Percentiles rank a stretch among this genome's conserved stretches.
phyloP scores from a whole-genome alignment of 2,113 vertebrate species.

The Probosciger aterrimus region DNA sequence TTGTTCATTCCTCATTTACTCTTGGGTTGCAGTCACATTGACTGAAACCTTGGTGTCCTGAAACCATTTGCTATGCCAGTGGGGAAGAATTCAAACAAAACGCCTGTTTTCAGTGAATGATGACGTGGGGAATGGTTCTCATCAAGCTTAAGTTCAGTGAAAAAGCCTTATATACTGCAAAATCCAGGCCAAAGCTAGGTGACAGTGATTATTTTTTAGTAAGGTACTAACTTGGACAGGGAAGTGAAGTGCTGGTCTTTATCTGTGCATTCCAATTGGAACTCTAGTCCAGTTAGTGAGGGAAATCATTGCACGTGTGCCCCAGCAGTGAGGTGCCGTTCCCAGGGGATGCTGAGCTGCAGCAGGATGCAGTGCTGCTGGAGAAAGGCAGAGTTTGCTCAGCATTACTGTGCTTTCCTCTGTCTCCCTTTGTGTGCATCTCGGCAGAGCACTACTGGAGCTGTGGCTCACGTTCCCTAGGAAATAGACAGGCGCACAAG shows the following conservation, averaged over 20 bases:
- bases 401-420: slow-evolving; percentile 18
- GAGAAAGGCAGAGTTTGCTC: slow-evolving; percentile 15
- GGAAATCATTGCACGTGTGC: rapidly evolving
- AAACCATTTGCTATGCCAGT: not conserved
- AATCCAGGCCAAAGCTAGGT: not conserved
- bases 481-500: slow-evolving; percentile 28
- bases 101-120: not conserved
- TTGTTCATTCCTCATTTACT: not conserved
- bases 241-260: not conserved
- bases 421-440: slow-evolving; percentile 24
- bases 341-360: not conserved
- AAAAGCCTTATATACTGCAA: not conserved
- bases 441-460: not conserved
- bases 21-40: not conserved
- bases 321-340: not conserved
- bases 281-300: rapidly evolving
- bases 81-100: not conserved
- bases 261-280: not conserved
- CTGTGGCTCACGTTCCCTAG: not conserved
- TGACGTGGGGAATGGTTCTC: not conserved
- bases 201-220: not conserved
- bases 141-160: not conserved
- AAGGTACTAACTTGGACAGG: not conserved
- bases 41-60: not conserved
- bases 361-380: not conserved